Evolutionary conservation across 1,140 invertebrate genomes (phyloP).

Genomic region (Eriocheir sinensis): DNA sequence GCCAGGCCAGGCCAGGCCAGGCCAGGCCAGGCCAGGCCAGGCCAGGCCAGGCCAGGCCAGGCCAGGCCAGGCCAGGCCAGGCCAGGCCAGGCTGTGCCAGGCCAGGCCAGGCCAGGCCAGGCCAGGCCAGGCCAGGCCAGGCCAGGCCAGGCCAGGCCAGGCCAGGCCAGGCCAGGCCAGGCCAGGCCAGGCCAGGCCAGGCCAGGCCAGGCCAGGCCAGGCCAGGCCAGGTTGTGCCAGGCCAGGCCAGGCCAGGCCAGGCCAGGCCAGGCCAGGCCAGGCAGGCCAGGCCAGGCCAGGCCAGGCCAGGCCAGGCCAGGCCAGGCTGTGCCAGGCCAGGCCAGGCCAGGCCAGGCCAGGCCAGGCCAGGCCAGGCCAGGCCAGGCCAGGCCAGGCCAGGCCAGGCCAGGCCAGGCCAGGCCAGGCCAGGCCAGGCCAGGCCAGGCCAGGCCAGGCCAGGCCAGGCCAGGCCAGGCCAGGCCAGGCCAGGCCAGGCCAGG

Average conservation of each 20-base stretch:
- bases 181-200: conserved; percentile 61
- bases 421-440: conserved; percentile 60
- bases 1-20: conserved; percentile 37
- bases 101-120: conserved; percentile 49
- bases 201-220: conserved; percentile 61
- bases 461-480: conserved; percentile 61
- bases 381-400: conserved; percentile 61
- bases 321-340: conserved; percentile 55
- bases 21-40: conserved; percentile 52
- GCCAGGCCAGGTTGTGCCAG: conserved; percentile 53
- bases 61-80: conserved; percentile 52
- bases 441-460: conserved; percentile 57
- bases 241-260: conserved; percentile 61
- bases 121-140: conserved; percentile 58
- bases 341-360: conserved; percentile 58
- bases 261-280: conserved; percentile 61
- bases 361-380: conserved; percentile 61
- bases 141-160: conserved; percentile 54
- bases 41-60: conserved; percentile 54
- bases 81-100: conserved; percentile 55
- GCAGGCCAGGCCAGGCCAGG: conserved; percentile 58
- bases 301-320: conserved; percentile 61
- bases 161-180: conserved; percentile 41
- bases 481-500: conserved; percentile 60
- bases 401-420: conserved; percentile 61